Conservation (phyloP, 2,113 vertebrate genomes). For the Shinisaurus crocodilurus region DNA sequence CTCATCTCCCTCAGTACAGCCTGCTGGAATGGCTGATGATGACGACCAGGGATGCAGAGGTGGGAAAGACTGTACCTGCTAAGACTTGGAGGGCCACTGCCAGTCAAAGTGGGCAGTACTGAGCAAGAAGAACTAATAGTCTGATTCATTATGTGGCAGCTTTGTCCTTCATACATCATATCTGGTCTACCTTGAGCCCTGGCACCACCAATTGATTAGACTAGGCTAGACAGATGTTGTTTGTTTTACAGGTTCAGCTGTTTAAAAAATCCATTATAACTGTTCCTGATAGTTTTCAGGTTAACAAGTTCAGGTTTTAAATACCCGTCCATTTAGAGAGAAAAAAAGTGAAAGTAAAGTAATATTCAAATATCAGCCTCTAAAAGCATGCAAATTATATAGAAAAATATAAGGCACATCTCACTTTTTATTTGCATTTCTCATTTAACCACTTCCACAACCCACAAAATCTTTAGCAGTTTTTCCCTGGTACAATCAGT, state of each 20-base stretch:
- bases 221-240: too few species aligned
- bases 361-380: background rate
- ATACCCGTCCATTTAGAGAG: background rate
- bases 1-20: too few species aligned
- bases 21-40: too few species aligned
- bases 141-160: background rate
- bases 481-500: background rate
- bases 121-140: background rate
- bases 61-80: background rate
- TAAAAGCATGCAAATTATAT: background rate
- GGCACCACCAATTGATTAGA: too few species aligned
- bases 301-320: background rate
- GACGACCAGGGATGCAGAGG: background rate
- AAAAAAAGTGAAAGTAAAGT: too few species aligned
- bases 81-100: background rate
- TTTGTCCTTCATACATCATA: background rate
- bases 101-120: background rate
- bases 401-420: background rate
- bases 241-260: background rate
- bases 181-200: background rate
- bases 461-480: background rate
- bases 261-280: background rate
- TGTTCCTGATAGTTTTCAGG: background rate
- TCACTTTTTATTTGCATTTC: too few species aligned
- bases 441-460: background rate